These are phyloP conservation scores for Axea sp. DNA, from an alignment of 2,888 invertebrate species.

Conservation along the genomic window DNA sequence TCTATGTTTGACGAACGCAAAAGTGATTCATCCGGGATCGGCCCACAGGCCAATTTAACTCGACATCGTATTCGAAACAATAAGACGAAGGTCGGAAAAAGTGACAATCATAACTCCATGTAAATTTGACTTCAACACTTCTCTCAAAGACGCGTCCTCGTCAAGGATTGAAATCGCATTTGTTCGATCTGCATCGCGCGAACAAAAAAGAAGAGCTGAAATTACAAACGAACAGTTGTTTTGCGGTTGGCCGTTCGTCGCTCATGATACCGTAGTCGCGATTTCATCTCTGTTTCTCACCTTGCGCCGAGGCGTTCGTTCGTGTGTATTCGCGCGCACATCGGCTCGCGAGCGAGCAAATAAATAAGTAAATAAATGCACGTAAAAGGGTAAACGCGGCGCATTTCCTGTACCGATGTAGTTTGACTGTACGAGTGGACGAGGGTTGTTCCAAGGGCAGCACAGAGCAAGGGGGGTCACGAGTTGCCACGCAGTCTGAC, in stretches of 20 bases:
- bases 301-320: conserved; percentile 49
- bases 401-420: conserved; percentile 44
- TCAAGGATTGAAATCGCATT: conserved; percentile 16
- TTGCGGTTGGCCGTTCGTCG: conserved; percentile 28
- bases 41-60: conserved; percentile 38
- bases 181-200: conserved; percentile 17
- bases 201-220: conserved; percentile 36
- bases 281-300: conserved; percentile 56
- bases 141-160: conserved; percentile 11
- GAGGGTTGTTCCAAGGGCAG: conserved; percentile 62
- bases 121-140: conserved; percentile 25
- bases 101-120: conserved; percentile 25
- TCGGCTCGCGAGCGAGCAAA: conserved; percentile 31
- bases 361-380: conserved; percentile 61
- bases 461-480: conserved; percentile 70
- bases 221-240: conserved; percentile 48
- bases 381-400: conserved; percentile 60
- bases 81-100: conserved; percentile 24
- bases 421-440: conserved; percentile 19
- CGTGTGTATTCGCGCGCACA: conserved; percentile 28
- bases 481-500: conserved; percentile 78
- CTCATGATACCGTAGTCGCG: conserved; percentile 46
- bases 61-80: conserved; percentile 36
- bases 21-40: conserved; percentile 48
- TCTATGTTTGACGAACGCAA: conserved; percentile 43